A percentile compares a stretch with the other conserved stretches of the same genome.
Conservation (phyloP, 2,888 invertebrate genomes). For the Euzophera pinguis region DNA sequence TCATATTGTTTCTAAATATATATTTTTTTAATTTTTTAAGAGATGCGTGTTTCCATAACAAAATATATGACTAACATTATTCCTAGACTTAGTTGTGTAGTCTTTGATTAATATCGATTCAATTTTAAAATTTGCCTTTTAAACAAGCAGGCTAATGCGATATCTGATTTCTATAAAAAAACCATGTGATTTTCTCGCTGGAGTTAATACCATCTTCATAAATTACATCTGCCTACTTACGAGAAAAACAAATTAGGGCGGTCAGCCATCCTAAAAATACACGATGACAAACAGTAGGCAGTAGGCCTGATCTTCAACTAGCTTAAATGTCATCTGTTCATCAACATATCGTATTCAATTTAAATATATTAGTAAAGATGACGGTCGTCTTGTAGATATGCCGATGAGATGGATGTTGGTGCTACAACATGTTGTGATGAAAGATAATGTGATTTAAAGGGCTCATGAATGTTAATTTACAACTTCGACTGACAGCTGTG, state of each 20-base stretch:
- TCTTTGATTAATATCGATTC: no score
- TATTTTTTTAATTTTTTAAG: neutral
- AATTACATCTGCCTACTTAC: no score
- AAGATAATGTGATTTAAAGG: conserved; percentile 3
- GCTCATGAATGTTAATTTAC: neutral
- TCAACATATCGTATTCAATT: conserved; percentile 34
- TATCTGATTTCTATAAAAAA: no score
- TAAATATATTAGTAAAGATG: conserved; percentile 31
- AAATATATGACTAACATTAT: no score
- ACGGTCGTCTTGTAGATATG: conserved; percentile 20
- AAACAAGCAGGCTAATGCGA: no score
- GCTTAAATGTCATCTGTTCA: conserved; percentile 38
- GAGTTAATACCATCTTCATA: no score
- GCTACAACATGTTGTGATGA: neutral
- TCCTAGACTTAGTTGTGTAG: no score
- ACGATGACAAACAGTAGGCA: conserved; percentile 4
- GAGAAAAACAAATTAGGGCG: neutral
- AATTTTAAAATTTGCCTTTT: no score
- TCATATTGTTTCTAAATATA: neutral
- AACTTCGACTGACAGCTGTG: neutral
- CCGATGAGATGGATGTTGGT: conserved; percentile 1
- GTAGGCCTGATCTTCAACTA: conserved; percentile 23
- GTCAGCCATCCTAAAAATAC: neutral
- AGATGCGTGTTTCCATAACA: no score
- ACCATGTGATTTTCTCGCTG: no score